A percentile compares a stretch with the other conserved stretches of the same genome.
phyloP scores from a whole-genome alignment of 2,888 invertebrate species.

The Meganola albula region DNA sequence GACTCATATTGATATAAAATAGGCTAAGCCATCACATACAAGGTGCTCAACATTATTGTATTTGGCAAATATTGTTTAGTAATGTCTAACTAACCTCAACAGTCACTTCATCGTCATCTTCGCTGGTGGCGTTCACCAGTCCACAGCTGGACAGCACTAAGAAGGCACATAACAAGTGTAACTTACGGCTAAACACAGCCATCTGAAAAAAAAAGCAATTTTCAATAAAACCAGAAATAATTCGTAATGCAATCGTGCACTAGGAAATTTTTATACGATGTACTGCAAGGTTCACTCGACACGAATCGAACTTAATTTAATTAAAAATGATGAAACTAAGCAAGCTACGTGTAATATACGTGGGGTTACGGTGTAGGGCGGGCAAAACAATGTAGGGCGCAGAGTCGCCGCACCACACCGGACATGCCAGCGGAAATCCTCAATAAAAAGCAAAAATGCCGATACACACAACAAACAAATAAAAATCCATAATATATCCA shows the following conservation, averaged over 20 bases:
- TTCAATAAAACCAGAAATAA: conserved; percentile 13
- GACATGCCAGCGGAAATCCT: conserved; percentile 71
- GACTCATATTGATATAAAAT: too few species aligned
- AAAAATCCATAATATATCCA: too few species aligned
- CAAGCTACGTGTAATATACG: too few species aligned
- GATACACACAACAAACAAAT: too few species aligned
- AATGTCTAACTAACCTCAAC: conserved; percentile 68
- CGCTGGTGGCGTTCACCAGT: conserved; percentile 36
- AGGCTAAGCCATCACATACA: too few species aligned
- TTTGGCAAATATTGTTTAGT: too few species aligned
- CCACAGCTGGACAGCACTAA: conserved; percentile 41
- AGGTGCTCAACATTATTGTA: too few species aligned
- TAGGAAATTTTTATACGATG: too few species aligned
- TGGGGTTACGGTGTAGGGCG: conserved; percentile 6
- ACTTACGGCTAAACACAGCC: conserved; percentile 49
- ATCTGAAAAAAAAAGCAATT: conserved; percentile 49
- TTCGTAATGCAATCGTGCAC: too few species aligned
- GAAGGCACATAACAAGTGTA: conserved; percentile 45
- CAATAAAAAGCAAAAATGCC: conserved; percentile 46
- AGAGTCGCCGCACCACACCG: conserved; percentile 47
- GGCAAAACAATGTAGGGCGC: too few species aligned
- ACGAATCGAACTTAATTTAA: conserved; percentile 26
- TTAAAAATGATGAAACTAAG: too few species aligned
- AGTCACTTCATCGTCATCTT: conserved; percentile 54
- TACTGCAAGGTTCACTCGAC: too few species aligned